Percentiles rank a stretch among this genome's conserved stretches.
These are phyloP conservation scores for Mastacembelus armatus DNA, from an alignment of 2,797 vertebrate species.

Conservation along the genomic window DNA sequence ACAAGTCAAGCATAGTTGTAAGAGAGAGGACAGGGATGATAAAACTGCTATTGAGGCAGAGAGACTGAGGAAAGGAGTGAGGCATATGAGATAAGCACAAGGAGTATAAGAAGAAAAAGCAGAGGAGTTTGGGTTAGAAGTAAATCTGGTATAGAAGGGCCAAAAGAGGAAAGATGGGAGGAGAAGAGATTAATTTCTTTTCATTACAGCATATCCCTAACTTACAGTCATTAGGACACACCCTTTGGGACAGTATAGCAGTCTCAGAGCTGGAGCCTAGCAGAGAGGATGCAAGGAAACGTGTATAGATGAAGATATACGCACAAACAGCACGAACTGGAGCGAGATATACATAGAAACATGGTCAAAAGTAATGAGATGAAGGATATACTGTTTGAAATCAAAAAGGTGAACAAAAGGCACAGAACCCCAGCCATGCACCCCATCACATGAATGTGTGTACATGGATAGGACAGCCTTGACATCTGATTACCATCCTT, in stretches of 20 bases:
- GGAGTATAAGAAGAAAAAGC: neutral
- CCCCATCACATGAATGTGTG: conserved; percentile 18
- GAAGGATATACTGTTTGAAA: too few species aligned
- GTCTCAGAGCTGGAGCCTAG: conserved; percentile 11
- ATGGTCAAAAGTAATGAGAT: neutral
- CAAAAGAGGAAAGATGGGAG: neutral
- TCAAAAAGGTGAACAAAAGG: conserved; percentile 21
- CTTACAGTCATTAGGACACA: conserved; percentile 39
- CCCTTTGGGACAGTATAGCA: conserved; percentile 31
- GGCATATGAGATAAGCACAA: neutral
- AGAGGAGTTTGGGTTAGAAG: neutral
- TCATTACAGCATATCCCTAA: conserved; percentile 3
- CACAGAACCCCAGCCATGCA: conserved; percentile 2
- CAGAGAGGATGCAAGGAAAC: neutral
- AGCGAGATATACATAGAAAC: neutral
- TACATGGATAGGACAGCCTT: conserved; percentile 1
- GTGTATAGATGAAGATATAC: neutral
- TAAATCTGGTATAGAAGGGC: neutral
- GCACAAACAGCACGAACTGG: conserved; percentile 1
- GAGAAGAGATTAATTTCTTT: neutral
- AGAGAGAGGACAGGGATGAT: conserved; percentile 6
- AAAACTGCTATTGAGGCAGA: conserved; percentile 10
- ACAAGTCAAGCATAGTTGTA: conserved; percentile 12
- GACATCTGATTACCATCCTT: conserved; percentile 43
- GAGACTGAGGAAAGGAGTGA: conserved; percentile 23